Evolutionary conservation across 2,888 invertebrate species (phyloP), one percentile per base, ranked within the genome.

Genomic region (Stomorhina lunata): DNA sequence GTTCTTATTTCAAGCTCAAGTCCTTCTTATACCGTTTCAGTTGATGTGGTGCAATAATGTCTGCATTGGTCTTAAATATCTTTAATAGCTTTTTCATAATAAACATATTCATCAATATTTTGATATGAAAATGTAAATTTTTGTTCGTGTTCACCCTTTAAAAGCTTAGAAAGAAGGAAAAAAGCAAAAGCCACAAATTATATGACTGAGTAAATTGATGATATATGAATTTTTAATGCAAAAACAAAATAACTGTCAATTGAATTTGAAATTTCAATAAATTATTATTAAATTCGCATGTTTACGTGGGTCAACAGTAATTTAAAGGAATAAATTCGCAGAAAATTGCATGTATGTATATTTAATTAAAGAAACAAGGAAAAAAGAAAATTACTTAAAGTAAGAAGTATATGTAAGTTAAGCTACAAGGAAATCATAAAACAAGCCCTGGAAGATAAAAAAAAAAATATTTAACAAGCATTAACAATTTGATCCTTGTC

Each of bases 201-300:
- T 59, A 20, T 57, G 57, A 22, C 15, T 75, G 9, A 53, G 27
- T 34, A 73, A 78, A 50, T 81, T 77, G 72, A 77, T 81, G 68
- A 80, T 73, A 20, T 63, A 57, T 78, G 55, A 63, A 55, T 63
- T 72, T 68, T 61, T 25, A 61, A 53, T 4, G 10, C 9, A 27
- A 50, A 50, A 45, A 55, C 10, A 27, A 37, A 34, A n/a, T n/a
- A 55, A 25, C 29, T 77, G 55, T 78, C 78, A 71, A 63, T 57
- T 57, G 71, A 65, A 72, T 37, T 43, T 20, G 12, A 71, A 37
- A 63, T 71, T 65, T 34, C 43, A 71, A 72, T 71, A 71, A 48
- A 78, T 69, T 69, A n/a, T 22, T 32, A 29, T 68, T 4, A 45
- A 66, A 37, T 37, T 27, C 7, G n/a, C 55, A 50, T 72, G 34